Percentiles rank a stretch among this genome's conserved stretches.
Conservation (phyloP, 2,888 invertebrate genomes). For the Ormyrus labotus region DNA sequence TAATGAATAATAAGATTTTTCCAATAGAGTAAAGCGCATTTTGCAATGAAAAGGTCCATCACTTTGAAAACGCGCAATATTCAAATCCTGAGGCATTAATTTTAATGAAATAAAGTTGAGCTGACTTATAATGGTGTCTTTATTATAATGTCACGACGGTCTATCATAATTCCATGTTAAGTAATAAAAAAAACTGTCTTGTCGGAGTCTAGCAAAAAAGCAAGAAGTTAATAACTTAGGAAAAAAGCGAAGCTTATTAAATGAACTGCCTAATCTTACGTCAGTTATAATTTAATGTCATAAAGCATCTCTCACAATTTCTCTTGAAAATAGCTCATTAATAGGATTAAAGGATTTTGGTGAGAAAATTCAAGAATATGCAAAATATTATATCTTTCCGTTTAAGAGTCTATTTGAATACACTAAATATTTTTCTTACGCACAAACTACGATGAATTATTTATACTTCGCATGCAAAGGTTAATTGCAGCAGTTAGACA, state of each 20-base stretch:
- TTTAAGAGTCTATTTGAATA: too few species aligned
- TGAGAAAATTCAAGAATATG: too few species aligned
- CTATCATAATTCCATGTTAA: neutral
- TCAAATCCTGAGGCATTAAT: neutral
- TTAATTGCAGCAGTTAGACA: too few species aligned
- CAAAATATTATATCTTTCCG: too few species aligned
- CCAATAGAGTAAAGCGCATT: neutral
- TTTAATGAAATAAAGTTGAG: neutral
- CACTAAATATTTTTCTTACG: too few species aligned
- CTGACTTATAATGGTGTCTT: neutral
- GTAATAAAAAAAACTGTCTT: constrained; percentile 26
- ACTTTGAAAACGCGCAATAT: neutral
- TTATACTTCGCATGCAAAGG: too few species aligned
- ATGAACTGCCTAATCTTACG: too few species aligned
- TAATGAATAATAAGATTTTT: neutral
- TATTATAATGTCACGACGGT: neutral
- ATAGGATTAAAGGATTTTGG: too few species aligned
- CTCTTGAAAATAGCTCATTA: too few species aligned
- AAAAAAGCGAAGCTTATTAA: neutral
- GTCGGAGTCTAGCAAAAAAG: neutral
- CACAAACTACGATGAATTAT: too few species aligned
- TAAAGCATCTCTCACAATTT: too few species aligned
- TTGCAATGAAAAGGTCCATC: neutral
- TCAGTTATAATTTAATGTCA: too few species aligned
- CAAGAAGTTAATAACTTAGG: neutral